phyloP scores from a whole-genome alignment of 2,888 invertebrate species.

The Ommatoiulus sabulosus region DNA sequence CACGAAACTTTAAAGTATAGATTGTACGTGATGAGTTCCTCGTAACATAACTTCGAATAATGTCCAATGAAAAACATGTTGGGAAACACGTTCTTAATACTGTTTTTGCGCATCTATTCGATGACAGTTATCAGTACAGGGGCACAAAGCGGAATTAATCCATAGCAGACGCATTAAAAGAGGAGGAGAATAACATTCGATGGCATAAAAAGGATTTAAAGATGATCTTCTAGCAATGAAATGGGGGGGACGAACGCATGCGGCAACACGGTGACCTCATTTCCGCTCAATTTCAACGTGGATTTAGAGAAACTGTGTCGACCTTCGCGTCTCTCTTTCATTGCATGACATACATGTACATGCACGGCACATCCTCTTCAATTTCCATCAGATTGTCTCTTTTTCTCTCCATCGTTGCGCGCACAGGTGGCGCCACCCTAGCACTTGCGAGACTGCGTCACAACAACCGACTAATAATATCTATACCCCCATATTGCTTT shows the following conservation, averaged over 20 bases:
- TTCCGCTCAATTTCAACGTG: neutral
- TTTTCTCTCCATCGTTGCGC: too few species aligned
- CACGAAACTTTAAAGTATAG: too few species aligned
- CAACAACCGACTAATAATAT: too few species aligned
- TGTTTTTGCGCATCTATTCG: neutral
- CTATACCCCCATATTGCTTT: too few species aligned
- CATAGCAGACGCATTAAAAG: neutral
- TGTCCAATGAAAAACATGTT: neutral
- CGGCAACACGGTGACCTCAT: neutral
- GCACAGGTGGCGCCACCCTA: too few species aligned
- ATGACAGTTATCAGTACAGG: neutral
- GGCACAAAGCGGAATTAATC: neutral
- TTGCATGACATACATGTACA: too few species aligned
- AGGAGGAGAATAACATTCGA: neutral
- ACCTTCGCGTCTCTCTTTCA: neutral
- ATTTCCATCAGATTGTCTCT: too few species aligned
- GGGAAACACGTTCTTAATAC: neutral
- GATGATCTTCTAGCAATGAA: neutral
- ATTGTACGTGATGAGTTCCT: too few species aligned
- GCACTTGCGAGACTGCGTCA: too few species aligned
- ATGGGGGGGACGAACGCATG: neutral
- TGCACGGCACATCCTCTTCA: too few species aligned
- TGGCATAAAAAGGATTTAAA: neutral
- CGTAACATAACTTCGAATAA: too few species aligned
- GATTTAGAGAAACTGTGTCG: neutral